Percentiles rank a stretch among this genome's conserved stretches.
Evolutionary conservation across 35 echinoderm and acorn worm species (phyloP).

Genomic region (Eucidaris tribuloides): DNA sequence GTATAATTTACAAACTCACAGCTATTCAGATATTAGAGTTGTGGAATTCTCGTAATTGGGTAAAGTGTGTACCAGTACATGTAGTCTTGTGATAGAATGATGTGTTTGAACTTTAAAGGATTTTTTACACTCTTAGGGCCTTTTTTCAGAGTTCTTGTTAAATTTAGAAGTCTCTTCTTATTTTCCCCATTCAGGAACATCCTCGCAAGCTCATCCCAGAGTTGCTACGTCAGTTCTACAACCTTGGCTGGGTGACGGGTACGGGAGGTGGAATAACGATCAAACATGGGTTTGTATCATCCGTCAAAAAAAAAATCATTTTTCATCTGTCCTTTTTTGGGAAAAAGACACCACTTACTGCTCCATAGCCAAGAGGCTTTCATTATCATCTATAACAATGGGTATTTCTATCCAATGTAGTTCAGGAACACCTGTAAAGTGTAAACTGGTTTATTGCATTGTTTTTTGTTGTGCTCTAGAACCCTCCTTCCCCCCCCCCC

Average conservation of each 20-base stretch:
- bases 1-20: background rate
- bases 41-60: background rate
- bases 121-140: background rate
- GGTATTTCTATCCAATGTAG: no score
- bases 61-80: background rate
- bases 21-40: background rate
- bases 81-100: background rate
- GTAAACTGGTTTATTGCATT: no score
- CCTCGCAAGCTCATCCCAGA: slow-evolving; percentile 84
- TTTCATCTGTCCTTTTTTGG: no score
- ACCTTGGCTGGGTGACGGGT: slow-evolving; percentile 88
- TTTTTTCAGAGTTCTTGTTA: background rate
- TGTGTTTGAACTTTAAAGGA: background rate
- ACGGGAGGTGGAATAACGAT: slow-evolving; percentile 80
- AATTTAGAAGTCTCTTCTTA: background rate
- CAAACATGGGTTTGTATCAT: slow-evolving; percentile 81
- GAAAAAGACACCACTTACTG: no score
- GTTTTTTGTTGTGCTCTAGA: no score
- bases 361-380: no score
- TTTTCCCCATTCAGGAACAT: slow-evolving; percentile 54
- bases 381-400: no score
- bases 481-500: no score
- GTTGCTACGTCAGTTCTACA: slow-evolving; percentile 68
- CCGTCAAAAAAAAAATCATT: no score
- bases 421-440: no score